phyloP scores from a whole-genome alignment of 1,140 invertebrate species.

The Sweltsa coloradensis region DNA sequence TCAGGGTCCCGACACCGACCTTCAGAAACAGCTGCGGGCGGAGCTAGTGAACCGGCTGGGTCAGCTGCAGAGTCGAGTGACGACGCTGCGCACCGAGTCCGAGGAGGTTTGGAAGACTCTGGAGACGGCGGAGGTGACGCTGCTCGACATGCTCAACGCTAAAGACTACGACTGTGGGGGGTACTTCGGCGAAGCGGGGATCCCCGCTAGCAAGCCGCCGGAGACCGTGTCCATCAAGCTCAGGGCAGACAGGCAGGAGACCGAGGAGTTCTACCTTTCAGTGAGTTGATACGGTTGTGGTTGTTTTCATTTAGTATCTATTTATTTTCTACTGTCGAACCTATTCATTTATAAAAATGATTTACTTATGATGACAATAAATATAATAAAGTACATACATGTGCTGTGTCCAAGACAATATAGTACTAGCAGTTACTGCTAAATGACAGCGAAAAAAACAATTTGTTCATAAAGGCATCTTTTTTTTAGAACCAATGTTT shows the following conservation, averaged over 20 bases:
- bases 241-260: constrained; percentile 67
- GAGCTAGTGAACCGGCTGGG: constrained; percentile 72
- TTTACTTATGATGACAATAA: constrained; percentile 4
- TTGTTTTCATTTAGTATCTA: constrained; percentile 11
- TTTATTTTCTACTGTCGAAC: constrained; percentile 6
- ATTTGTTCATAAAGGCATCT: too few relatives aligned
- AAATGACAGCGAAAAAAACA: too few relatives aligned
- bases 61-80: constrained; percentile 69
- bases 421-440: too few relatives aligned
- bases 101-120: constrained; percentile 94
- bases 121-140: constrained; percentile 80
- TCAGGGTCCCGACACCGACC: constrained; percentile 40
- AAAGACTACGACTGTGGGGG: constrained; percentile 68
- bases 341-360: constrained; percentile 1
- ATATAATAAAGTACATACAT: too few relatives aligned
- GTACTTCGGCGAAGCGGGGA: constrained; percentile 48
- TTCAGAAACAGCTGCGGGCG: constrained; percentile 50
- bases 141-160: constrained; percentile 69
- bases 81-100: constrained; percentile 70
- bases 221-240: constrained; percentile 55
- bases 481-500: too few relatives aligned
- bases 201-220: constrained; percentile 39
- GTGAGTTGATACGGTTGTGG: constrained; percentile 41
- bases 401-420: too few relatives aligned
- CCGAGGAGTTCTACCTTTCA: constrained; percentile 76